A percentile compares a stretch with the other conserved stretches of the same genome.
phyloP scores from a whole-genome alignment of 2,888 invertebrate species.

The Brachylomia viminalis region DNA sequence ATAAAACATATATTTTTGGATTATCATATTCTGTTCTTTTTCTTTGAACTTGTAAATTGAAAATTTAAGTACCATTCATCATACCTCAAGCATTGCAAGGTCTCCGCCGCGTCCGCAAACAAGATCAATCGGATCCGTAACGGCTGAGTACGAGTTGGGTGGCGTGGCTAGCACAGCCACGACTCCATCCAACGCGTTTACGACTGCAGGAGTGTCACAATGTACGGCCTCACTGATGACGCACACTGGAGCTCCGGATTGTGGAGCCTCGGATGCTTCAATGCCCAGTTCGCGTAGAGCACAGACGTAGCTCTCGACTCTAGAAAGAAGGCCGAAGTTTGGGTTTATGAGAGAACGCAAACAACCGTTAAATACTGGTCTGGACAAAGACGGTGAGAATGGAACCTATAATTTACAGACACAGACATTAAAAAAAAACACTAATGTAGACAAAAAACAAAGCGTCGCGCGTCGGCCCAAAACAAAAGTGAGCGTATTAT shows the following conservation, averaged over 20 bases:
- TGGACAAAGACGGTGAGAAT: neutral
- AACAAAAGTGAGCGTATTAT: neutral
- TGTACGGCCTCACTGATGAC: slow-evolving; percentile 89
- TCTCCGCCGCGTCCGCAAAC: slow-evolving; percentile 95
- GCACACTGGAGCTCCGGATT: slow-evolving; percentile 82
- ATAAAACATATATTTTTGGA: neutral
- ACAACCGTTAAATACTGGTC: neutral
- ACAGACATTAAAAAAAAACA: neutral
- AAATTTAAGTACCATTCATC: neutral
- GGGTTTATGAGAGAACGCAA: neutral
- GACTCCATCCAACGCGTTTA: slow-evolving; percentile 84
- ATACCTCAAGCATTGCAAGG: slow-evolving; percentile 93
- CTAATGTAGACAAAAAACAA: neutral
- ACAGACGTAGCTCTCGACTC: slow-evolving; percentile 92
- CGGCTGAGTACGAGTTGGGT: slow-evolving; percentile 95
- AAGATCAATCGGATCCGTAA: slow-evolving; percentile 94
- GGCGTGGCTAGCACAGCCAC: slow-evolving; percentile 92
- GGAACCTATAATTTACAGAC: neutral
- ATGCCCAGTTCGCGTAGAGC: slow-evolving; percentile 93
- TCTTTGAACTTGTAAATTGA: neutral
- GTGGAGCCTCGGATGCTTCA: slow-evolving; percentile 82
- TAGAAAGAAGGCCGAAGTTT: slow-evolving; percentile 67
- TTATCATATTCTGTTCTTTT: too few relatives aligned
- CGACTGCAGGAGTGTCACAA: slow-evolving; percentile 88
- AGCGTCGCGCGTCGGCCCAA: neutral